Conservation (phyloP, 2,797 vertebrate genomes). For the Characodon lateralis region DNA sequence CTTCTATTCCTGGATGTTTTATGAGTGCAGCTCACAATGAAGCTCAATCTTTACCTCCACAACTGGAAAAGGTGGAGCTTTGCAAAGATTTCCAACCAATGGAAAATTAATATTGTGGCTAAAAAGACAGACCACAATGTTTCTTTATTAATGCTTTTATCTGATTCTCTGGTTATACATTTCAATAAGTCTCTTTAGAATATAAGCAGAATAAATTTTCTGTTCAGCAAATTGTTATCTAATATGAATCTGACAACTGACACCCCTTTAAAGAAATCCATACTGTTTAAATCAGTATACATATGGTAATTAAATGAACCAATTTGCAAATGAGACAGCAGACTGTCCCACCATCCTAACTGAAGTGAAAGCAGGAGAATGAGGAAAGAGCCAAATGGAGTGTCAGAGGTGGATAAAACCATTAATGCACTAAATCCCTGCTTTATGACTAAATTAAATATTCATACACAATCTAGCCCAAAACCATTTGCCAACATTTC, state of each 20-base stretch:
- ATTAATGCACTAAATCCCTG: conserved; percentile 76
- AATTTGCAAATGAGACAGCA: conserved; percentile 52
- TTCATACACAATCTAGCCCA: conserved; percentile 80
- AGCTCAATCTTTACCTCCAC: conserved; percentile 30
- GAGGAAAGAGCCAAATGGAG: conserved; percentile 42
- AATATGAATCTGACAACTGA: conserved; percentile 33
- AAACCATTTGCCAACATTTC: conserved; percentile 82
- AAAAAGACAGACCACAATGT: conserved; percentile 50
- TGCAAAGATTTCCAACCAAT: conserved; percentile 8
- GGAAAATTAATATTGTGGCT: conserved; percentile 55
- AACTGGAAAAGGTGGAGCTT: not conserved
- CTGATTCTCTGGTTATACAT: conserved; percentile 37
- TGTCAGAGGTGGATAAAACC: conserved; percentile 62
- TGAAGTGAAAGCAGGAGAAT: conserved; percentile 46
- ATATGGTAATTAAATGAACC: conserved; percentile 64
- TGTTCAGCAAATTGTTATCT: conserved; percentile 33
- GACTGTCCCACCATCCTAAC: conserved; percentile 57
- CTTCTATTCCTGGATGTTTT: conserved; percentile 38
- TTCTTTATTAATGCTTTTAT: conserved; percentile 42
- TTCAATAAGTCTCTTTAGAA: conserved; percentile 44
- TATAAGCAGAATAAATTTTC: conserved; percentile 20
- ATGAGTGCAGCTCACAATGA: conserved; percentile 10
- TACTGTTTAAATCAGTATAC: conserved; percentile 63
- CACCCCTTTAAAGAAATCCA: conserved; percentile 37
- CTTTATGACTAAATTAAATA: conserved; percentile 82